These are phyloP conservation scores for Girardinus metallicus DNA, from an alignment of 2,797 vertebrate species.

Conservation along the genomic window DNA sequence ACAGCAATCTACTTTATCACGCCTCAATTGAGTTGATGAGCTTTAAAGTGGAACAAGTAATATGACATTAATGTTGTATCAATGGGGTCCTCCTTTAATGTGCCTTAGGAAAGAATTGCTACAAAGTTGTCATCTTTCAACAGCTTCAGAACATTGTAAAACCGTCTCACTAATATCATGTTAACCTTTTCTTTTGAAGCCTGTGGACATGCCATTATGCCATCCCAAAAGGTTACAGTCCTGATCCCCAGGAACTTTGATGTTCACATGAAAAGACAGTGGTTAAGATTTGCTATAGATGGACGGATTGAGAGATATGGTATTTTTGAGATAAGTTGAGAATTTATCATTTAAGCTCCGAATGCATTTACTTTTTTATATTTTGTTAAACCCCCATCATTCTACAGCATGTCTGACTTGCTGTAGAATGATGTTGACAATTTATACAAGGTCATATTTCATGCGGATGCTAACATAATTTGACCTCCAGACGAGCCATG, in stretches of 20 bases:
- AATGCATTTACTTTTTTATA: not conserved
- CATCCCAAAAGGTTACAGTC: constrained; percentile 37
- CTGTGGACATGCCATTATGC: constrained; percentile 18
- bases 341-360: not conserved
- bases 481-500: not conserved
- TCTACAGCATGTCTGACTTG: not conserved
- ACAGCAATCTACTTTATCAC: not conserved
- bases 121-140: constrained; percentile 3
- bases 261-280: constrained; percentile 36
- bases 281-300: constrained; percentile 14
- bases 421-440: too few species aligned
- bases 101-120: not conserved
- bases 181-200: constrained; percentile 43
- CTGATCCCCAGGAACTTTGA: constrained; percentile 28
- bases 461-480: not conserved
- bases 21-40: not conserved
- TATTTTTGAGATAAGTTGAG: not conserved
- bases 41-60: not conserved
- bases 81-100: not conserved
- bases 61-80: not conserved
- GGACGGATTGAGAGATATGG: not conserved
- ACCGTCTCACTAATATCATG: constrained; percentile 16
- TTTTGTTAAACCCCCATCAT: not conserved
- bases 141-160: constrained; percentile 11
- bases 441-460: not conserved